phyloP scores from a whole-genome alignment of 2,113 vertebrate genomes.

The Ellobius talpinus region DNA sequence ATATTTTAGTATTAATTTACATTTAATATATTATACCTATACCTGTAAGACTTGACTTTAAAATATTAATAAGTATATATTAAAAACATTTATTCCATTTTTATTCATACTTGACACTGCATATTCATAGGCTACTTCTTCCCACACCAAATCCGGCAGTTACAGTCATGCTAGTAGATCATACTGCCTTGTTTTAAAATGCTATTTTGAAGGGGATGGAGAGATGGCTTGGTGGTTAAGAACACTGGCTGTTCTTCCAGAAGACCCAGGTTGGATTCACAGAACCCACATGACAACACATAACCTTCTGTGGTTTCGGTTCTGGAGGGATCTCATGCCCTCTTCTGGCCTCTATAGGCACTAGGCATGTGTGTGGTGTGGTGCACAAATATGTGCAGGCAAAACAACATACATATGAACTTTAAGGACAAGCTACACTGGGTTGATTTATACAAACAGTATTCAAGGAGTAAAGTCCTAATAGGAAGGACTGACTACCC shows the following conservation, averaged over 20 bases:
- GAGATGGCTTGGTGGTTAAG: neutral
- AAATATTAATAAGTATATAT: neutral
- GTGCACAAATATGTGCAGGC: neutral
- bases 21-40: neutral
- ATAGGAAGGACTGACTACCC: neutral
- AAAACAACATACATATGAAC: neutral
- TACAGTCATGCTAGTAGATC: neutral
- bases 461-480: conserved; percentile 18
- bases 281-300: neutral
- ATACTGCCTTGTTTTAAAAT: neutral
- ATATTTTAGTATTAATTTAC: neutral
- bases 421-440: neutral
- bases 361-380: too few species aligned
- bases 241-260: neutral
- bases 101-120: neutral
- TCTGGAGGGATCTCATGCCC: neutral
- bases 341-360: neutral
- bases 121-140: neutral
- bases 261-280: neutral
- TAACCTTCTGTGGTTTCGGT: neutral
- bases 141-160: neutral
- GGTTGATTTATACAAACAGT: conserved; percentile 11
- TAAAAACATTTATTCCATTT: neutral
- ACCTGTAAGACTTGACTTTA: neutral
- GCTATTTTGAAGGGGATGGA: neutral